Percentiles rank a stretch among this genome's conserved stretches.
These are phyloP conservation scores for Pseudopipra pipra DNA, from an alignment of 2,113 vertebrate species.

Conservation along the genomic window DNA sequence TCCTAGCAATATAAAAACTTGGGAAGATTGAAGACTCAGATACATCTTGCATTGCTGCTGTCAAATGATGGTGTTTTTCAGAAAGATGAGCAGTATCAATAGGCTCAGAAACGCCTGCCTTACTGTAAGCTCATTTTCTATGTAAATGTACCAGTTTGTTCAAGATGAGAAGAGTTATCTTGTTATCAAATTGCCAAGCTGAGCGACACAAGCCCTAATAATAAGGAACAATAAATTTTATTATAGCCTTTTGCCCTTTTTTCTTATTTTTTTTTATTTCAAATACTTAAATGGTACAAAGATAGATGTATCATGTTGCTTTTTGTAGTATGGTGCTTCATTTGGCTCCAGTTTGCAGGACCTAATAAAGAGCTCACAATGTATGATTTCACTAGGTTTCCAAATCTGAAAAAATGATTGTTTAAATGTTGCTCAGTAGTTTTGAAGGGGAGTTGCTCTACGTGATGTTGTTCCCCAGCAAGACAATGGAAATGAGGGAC, in stretches of 20 bases:
- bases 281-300: neutral
- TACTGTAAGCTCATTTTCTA: neutral
- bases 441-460: neutral
- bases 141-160: neutral
- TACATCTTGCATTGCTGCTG: neutral
- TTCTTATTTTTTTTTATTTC: neutral
- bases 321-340: neutral
- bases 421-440: neutral
- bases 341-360: neutral
- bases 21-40: neutral
- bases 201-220: neutral
- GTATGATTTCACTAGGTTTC: neutral
- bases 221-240: neutral
- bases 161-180: neutral
- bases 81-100: neutral
- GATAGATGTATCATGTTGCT: neutral
- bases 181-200: neutral
- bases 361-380: neutral
- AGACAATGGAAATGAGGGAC: neutral
- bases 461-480: neutral
- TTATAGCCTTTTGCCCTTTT: neutral
- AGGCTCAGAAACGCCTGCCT: neutral
- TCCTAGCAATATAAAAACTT: neutral
- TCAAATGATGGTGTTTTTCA: neutral
- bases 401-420: neutral